Evolutionary conservation across 2,888 invertebrate genomes (phyloP).

Genomic region (Drosophila limbata): DNA sequence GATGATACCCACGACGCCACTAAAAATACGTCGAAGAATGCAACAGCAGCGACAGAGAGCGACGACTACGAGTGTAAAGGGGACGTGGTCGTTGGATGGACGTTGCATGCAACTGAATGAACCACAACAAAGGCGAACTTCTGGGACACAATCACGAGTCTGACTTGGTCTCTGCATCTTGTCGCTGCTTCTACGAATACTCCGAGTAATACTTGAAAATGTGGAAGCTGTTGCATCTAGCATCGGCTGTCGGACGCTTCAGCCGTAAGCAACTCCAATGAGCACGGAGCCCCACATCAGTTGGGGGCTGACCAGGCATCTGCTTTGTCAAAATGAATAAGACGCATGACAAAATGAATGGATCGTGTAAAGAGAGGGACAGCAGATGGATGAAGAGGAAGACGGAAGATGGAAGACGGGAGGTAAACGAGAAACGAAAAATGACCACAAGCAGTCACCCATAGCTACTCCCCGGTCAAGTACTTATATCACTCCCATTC

Average conservation of each 20-base stretch:
- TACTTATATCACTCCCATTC: constrained; percentile 26
- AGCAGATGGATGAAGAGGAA: too few species aligned
- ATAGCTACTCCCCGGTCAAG: constrained; percentile 36
- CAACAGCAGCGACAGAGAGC: constrained; percentile 45
- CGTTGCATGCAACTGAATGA: constrained; percentile 58
- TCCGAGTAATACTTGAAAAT: constrained; percentile 23
- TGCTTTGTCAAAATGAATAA: constrained; percentile 68
- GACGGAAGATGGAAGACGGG: not conserved
- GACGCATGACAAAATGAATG: constrained; percentile 65
- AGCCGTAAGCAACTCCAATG: constrained; percentile 45
- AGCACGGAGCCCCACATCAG: constrained; percentile 27
- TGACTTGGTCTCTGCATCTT: constrained; percentile 9
- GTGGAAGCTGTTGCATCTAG: constrained; percentile 71
- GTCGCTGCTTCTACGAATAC: constrained; percentile 14
- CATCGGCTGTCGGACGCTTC: constrained; percentile 27
- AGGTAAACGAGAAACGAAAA: constrained; percentile 8
- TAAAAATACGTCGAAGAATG: constrained; percentile 68
- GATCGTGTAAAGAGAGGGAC: constrained; percentile 35
- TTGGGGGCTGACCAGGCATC: constrained; percentile 55
- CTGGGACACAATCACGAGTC: constrained; percentile 40
- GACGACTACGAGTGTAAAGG: constrained; percentile 1
- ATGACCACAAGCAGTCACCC: constrained; percentile 56
- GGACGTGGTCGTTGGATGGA: not conserved
- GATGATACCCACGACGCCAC: constrained; percentile 64
- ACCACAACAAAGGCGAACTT: constrained; percentile 66